These are phyloP conservation scores for Brienomyrus longianalis DNA, from an alignment of 2,113 vertebrate species.

Conservation along the genomic window DNA sequence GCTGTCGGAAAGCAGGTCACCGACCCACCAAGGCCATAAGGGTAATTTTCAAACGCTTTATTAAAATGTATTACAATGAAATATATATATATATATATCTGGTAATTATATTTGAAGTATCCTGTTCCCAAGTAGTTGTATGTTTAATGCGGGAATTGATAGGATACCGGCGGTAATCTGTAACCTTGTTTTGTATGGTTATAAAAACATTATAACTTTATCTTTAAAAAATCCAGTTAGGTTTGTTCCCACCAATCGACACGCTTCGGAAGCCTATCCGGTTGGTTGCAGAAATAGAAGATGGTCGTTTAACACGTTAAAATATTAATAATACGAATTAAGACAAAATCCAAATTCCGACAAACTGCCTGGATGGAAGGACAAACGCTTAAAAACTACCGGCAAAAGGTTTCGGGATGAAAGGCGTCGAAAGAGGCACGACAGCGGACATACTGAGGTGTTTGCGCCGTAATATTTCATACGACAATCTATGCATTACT, in stretches of 20 bases:
- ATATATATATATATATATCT: background rate
- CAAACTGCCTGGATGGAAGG: background rate
- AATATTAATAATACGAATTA: background rate
- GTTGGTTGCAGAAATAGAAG: background rate
- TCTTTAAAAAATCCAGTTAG: background rate
- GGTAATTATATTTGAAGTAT: background rate
- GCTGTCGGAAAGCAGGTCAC: background rate
- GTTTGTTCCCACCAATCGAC: background rate
- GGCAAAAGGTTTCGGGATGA: background rate
- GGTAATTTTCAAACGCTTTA: background rate
- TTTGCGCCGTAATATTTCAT: background rate
- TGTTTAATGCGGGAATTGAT: background rate
- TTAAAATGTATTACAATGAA: background rate
- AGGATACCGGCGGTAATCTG: background rate
- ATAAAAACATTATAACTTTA: background rate
- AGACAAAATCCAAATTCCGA: background rate
- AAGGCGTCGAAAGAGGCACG: constrained; percentile 13
- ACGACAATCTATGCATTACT: background rate
- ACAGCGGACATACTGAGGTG: constrained; percentile 17
- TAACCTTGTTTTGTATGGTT: background rate
- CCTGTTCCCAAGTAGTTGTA: background rate
- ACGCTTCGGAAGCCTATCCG: background rate
- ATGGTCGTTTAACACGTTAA: background rate
- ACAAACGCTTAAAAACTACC: background rate
- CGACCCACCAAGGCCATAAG: background rate